Percentiles rank a stretch among this genome's conserved stretches.
These are phyloP conservation scores for Trogon surrucura DNA, from an alignment of 2,113 vertebrate species.

Conservation along the genomic window DNA sequence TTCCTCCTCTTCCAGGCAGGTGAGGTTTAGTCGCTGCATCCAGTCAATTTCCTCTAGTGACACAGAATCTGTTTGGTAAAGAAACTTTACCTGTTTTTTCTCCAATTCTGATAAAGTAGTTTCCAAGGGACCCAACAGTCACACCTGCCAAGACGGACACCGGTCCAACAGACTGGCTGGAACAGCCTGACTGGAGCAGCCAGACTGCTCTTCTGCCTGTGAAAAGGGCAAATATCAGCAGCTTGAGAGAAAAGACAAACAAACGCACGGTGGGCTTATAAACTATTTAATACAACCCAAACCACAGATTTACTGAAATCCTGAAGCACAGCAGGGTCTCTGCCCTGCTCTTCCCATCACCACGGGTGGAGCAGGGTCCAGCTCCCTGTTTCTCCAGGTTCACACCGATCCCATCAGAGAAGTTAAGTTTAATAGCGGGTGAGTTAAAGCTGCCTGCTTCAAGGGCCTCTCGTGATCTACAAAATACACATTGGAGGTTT, in stretches of 20 bases:
- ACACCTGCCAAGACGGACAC: neutral
- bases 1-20: neutral
- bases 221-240: neutral
- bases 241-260: neutral
- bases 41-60: neutral
- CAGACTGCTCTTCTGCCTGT: neutral
- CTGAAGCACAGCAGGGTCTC: neutral
- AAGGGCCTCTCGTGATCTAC: neutral
- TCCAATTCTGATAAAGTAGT: neutral
- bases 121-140: neutral
- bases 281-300: constrained; percentile 9
- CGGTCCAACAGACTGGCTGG: neutral
- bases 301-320: neutral
- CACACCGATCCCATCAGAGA: neutral
- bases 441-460: neutral
- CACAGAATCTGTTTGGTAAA: neutral
- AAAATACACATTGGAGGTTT: neutral
- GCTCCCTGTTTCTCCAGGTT: neutral
- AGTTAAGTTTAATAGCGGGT: neutral
- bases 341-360: neutral
- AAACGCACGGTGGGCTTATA: neutral
- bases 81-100: constrained; percentile 12
- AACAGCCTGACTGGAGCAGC: neutral
- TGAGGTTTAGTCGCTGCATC: neutral
- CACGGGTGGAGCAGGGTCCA: rapidly evolving